Evolutionary conservation across 2,888 invertebrate species (phyloP), one percentile per base, ranked within the genome.

Genomic region (Unio delphinus): DNA sequence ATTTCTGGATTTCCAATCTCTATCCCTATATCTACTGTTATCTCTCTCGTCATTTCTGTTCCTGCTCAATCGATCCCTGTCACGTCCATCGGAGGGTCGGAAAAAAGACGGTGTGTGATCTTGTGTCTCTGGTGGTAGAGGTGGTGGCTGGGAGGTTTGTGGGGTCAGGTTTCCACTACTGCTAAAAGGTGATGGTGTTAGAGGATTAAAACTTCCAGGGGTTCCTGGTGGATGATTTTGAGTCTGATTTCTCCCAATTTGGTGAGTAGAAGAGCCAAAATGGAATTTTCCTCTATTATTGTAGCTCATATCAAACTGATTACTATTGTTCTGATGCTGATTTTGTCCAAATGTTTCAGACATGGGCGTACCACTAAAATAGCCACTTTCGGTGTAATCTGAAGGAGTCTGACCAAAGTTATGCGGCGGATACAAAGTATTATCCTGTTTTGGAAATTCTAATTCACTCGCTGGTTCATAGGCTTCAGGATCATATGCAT

Each of bases 311-410:
- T 67, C 69, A 69, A 74, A 74, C 64, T 74, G 74, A 68, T 65
- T 73, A 61, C 59, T 70, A 30, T 61, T 73, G 56, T 65, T 73
- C n/a, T 70, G 69, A 28, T 67, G 73, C 64, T 70, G 69, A 67
- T 64, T 69, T 34, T 73, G 57, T 4, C 66, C 65, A 55, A 70
- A 67, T 58, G 65, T 45, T 58, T 67, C 75, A 15, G 80, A 76
- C 26, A 71, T 69, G n/a, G 80, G 77, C 15, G 80, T 80, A 8
- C 72, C 73, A 60, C 72, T 71, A 20, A 75, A 18, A 67, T 76
- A 81, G 15, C 78, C 78, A 30, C 54, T 68, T 57, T 79, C 80
- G 30, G 74, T 71, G 57, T 70, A 78, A 11, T 81, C 80, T n/a
- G 77, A 76, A 6, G 73, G 74, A 30, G 76, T 74, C 64, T 73